Base-by-base conservation (phyloP, 2,797 vertebrate species). In the Aldrovandia affinis region DNA sequence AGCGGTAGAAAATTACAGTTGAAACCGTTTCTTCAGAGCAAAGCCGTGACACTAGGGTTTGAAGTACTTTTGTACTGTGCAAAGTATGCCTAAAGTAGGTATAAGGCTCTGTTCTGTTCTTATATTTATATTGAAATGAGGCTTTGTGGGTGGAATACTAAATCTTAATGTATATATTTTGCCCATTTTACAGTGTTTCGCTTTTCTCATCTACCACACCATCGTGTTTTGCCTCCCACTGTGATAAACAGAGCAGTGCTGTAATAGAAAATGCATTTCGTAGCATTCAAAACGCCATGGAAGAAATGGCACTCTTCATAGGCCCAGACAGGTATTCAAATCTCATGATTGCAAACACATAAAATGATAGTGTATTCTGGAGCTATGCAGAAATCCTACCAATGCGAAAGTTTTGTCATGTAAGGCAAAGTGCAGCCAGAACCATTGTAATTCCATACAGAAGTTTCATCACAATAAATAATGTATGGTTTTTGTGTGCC, bases 291-390 rank as follows among this genome's bases (percentile, higher is more conserved):
- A 94, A 94, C 93, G 91, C 86, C 22, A 86, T 89, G 3, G 90
- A 92, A 88, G 91, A 93, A 91, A 90, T 88, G 89, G 47, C 63
- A 88, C 89, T 90, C 90, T 89, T 89, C 85, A 89, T 90, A 92
- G 94, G 92, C 90, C 92, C 88, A 92, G 93, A 94, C 92, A 85
- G 90, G 93, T 94, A 95, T 96, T 96, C 94, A 94, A 92, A 93
- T 94, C 90, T 92, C 90, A 93, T 95, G 96, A 96, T 96, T 95
- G 94, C 94, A 95, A 96, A 96, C 95, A 95, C 90, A 93, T 91
- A 94, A 97, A 97, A 98, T 97, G 95, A 97, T 95, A 96, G 96
- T 96, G 92, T 96, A 96, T 97, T 95, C 95, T 92, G 94, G 96
- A 95, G 96, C 94, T 92, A 92, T 93, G 92, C 92, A 96, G 94